Base-by-base conservation (phyloP, 2,888 invertebrate species). In the Cyclophora punctaria region DNA sequence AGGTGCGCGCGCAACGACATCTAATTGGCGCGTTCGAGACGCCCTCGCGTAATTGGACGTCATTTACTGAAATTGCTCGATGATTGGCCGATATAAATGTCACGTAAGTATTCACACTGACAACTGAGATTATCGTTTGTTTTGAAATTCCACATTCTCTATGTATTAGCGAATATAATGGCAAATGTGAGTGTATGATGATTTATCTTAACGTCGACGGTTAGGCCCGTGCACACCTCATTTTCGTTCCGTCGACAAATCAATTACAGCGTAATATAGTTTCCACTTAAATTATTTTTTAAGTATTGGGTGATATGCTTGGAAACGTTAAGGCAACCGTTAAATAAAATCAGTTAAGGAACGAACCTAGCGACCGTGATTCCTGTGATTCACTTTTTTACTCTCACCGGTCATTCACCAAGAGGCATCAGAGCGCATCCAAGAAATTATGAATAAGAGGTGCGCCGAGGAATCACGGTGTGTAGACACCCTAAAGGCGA, bases 351-450 rank as follows among this genome's bases (percentile, higher is more conserved):
- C 79, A 72, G 73, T 73, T 71, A 67, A 60, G 63, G 64, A 62
- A 61, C 69, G 73, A 83, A 84, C 56, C 76, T 69, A 85, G 69
- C 58, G 62, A 83, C 81, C 88, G 78, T 88, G 80, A 80, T 74
- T 88, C 88, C 88, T 86, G 84, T 75, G 80, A 83, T 82, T 83
- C 83, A 78, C 73, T 77, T 80, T 83, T 81, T 80, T 52, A 80
- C 80, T 83, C 78, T 75, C 77, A 67, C 75, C 81, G 83, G 82
- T 77, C 87, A 86, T 87, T 87, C 86, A 88, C 82, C 77, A 85
- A 83, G 73, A 73, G 58, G 70, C 81, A 80, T 63, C 73, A 73
- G 80, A 78, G 80, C 78, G 75, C 59, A 68, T 76, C 85, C 71
- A 78, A 82, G 78, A 76, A 61, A 77, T 76, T 71, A 74, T 83